Base-by-base conservation (phyloP, 1,140 invertebrate species). In the Ceratosolen fusciceps region DNA sequence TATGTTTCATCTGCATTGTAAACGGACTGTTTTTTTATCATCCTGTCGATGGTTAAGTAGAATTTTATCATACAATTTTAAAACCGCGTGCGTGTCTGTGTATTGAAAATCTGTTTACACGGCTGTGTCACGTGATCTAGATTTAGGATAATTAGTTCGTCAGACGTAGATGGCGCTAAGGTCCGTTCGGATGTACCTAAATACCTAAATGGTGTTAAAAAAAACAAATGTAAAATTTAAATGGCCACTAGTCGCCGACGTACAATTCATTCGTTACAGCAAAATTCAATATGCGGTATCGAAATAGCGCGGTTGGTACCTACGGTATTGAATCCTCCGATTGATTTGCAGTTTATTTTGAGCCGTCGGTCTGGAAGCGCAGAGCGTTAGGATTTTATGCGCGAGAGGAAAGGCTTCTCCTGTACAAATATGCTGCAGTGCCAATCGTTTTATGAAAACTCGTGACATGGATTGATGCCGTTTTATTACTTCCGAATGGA, bases 381-480 rank as follows among this genome's bases (percentile, higher is more conserved):
- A 76, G 26, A 76, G 54, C 31, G 62, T 29, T 65, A 4, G 39
- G 24, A 62, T 29, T n/a, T 9, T 47, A 29, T 8, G 24, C 19
- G 31, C 34, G 24, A 2, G 19, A n/a, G 0, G 37, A 24, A n/a
- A 2, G 24, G 8, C 37, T 62, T n/a, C 9, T 71, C 14, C 0
- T 52, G 24, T 52, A 7, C 10, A 71, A 71, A 39, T 31, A 9
- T 2, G 24, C 1, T 21, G 29, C 5, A 54, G n/a, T 24, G 29
- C 19, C 3, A 34, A 60, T 72, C 31, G 7, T 0, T 56, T 37
- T 60, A 70, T 77, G 74, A 7, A 77, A 77, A 56, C 62, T 68
- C 74, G n/a, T n/a, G n/a, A 34, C 37, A 19, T 24, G 31, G 47
- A 68, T 47, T 76, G 52, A 76, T 68, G 74, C 19, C 56, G 47